Conservation (phyloP, 2,113 vertebrate genomes). For the Cettia cetti region DNA sequence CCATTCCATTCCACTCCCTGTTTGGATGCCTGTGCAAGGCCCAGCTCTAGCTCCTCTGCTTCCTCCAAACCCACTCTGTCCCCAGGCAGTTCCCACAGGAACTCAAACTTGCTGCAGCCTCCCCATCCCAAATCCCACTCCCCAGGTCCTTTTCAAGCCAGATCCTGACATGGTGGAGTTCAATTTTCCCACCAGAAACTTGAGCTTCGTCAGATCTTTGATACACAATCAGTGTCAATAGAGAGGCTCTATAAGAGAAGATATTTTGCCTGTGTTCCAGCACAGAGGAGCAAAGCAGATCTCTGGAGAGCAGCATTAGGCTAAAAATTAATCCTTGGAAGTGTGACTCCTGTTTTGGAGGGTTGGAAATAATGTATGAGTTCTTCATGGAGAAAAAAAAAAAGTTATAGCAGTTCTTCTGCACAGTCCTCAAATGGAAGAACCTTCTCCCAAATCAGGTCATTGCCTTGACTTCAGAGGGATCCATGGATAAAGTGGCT, state of each 20-base stretch:
- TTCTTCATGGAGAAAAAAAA: not conserved
- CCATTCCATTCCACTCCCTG: not conserved
- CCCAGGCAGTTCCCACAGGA: not conserved
- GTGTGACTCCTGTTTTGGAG: not conserved
- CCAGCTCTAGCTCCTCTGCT: not conserved
- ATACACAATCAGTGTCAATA: not conserved
- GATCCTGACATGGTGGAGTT: not conserved
- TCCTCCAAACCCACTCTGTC: not conserved
- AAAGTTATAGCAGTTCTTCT: not conserved
- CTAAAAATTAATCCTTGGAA: not conserved
- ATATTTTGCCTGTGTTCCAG: not conserved
- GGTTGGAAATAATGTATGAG: not conserved
- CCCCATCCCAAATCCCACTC: not conserved
- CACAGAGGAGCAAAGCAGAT: accelerated
- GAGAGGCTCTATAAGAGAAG: not conserved
- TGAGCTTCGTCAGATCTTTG: not conserved
- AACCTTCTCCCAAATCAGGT: not conserved
- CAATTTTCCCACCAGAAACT: not conserved
- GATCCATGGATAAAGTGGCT: not conserved
- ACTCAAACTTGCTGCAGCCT: not conserved
- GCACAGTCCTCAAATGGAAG: not conserved
- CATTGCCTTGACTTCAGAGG: not conserved
- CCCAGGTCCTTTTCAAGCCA: not conserved
- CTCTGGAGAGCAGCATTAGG: not conserved
- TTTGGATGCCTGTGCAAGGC: not conserved